Evolutionary conservation across 2,113 vertebrate species (phyloP).

Genomic region (Garra rufa): DNA sequence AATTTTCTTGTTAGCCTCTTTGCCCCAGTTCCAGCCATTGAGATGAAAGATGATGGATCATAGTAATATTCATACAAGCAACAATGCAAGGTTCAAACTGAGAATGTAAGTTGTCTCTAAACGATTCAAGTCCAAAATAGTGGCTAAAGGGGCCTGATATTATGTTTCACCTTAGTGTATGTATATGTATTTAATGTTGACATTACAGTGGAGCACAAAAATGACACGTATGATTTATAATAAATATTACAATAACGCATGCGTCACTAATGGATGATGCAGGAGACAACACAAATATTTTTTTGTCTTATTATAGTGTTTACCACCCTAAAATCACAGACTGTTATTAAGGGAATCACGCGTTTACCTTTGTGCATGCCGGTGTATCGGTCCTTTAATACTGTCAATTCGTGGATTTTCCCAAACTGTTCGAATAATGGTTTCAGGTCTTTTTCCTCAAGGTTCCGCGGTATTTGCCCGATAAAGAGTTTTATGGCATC

Average conservation of each 20-base stretch:
- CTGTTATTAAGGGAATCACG: constrained; percentile 28
- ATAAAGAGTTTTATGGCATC: constrained; percentile 99
- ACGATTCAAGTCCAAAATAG: not conserved
- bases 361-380: constrained; percentile 98
- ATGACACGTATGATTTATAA: not conserved
- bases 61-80: not conserved
- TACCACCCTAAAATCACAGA: not conserved
- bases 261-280: not conserved
- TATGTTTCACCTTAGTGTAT: not conserved
- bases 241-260: constrained; percentile 14
- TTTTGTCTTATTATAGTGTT: not conserved
- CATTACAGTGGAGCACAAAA: constrained; percentile 14
- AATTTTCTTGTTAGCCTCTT: constrained; percentile 67
- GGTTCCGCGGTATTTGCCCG: constrained; percentile 97
- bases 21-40: constrained; percentile 69
- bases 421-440: constrained; percentile 98
- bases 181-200: not conserved
- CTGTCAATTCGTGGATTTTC: constrained; percentile 97
- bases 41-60: not conserved
- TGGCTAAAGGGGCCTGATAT: not conserved
- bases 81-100: not conserved
- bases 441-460: constrained; percentile 96
- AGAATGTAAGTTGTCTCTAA: not conserved
- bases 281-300: not conserved
- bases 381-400: constrained; percentile 97